phyloP scores from a whole-genome alignment of 2,888 invertebrate genomes.

The Escarpia spicata region DNA sequence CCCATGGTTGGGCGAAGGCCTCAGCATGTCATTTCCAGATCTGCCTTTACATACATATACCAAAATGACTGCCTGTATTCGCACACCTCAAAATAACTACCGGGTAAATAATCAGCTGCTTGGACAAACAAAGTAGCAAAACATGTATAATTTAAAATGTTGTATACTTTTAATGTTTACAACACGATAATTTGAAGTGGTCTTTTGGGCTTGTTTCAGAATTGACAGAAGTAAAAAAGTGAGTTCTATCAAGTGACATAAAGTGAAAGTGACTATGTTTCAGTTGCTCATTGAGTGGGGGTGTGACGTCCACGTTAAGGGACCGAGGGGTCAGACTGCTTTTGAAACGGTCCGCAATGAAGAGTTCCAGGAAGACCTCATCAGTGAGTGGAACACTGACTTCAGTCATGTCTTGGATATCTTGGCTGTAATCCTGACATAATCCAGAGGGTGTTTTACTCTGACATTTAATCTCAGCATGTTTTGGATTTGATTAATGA shows the following conservation, averaged over 20 bases:
- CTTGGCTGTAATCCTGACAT: neutral
- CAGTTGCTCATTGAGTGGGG: slow-evolving; percentile 64
- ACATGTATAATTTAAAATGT: too few relatives aligned
- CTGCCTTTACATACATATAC: neutral
- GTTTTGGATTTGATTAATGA: neutral
- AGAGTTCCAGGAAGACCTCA: slow-evolving; percentile 55
- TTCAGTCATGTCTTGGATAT: neutral
- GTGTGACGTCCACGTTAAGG: slow-evolving; percentile 59
- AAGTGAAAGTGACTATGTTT: slow-evolving; percentile 28
- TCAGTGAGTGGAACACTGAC: slow-evolving; percentile 44
- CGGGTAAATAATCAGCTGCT: too few relatives aligned
- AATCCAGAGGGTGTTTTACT: neutral
- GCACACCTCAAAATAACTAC: too few relatives aligned
- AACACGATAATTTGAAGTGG: too few relatives aligned
- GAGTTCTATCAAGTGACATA: too few relatives aligned
- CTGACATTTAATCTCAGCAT: neutral
- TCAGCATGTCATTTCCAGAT: too few relatives aligned
- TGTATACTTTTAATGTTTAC: neutral
- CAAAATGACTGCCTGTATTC: too few relatives aligned
- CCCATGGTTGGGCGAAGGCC: too few relatives aligned
- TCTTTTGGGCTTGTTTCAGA: too few relatives aligned
- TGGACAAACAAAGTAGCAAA: too few relatives aligned
- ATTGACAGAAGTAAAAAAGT: too few relatives aligned
- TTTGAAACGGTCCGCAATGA: slow-evolving; percentile 60
- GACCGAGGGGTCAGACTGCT: slow-evolving; percentile 52